Evolutionary conservation across 2,113 vertebrate genomes (phyloP).

Genomic region (Nothobranchius kuhntae): DNA sequence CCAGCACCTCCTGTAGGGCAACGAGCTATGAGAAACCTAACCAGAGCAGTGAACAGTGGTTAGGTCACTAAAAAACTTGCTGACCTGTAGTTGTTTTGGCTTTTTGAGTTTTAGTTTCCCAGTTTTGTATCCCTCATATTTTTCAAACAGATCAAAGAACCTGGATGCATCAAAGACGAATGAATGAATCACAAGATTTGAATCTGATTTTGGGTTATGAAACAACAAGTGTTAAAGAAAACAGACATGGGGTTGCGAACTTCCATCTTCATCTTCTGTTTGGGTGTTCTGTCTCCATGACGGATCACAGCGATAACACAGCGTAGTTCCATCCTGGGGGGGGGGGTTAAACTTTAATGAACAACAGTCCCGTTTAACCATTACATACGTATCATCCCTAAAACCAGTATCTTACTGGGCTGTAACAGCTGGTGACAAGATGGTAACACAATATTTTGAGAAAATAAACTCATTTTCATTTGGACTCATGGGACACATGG

Average conservation of each 20-base stretch:
- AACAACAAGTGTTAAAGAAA: background rate
- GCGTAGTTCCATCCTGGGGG: conserved; percentile 95
- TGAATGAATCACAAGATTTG: background rate
- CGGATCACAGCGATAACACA: conserved; percentile 97
- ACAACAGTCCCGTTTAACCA: background rate
- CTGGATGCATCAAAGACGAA: conserved; percentile 65
- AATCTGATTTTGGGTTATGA: background rate
- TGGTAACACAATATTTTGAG: no score
- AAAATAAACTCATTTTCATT: no score
- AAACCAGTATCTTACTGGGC: no score
- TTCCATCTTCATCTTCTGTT: conserved; percentile 99
- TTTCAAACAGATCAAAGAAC: conserved; percentile 97
- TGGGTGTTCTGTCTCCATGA: conserved; percentile 95
- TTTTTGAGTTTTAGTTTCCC: conserved; percentile 97
- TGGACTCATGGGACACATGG: no score
- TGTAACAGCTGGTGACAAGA: no score
- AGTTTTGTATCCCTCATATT: conserved; percentile 95
- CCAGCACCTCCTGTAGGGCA: conserved; percentile 90
- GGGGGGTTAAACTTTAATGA: background rate
- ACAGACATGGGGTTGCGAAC: conserved; percentile 92
- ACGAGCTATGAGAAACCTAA: conserved; percentile 1
- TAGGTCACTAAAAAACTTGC: no score
- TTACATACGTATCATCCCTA: background rate
- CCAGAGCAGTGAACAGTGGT: background rate
- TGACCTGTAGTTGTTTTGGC: conserved; percentile 95